Evolutionary conservation across 2,113 vertebrate species (phyloP), one percentile per base, ranked within the genome.

Genomic region (Bubo scandiacus): DNA sequence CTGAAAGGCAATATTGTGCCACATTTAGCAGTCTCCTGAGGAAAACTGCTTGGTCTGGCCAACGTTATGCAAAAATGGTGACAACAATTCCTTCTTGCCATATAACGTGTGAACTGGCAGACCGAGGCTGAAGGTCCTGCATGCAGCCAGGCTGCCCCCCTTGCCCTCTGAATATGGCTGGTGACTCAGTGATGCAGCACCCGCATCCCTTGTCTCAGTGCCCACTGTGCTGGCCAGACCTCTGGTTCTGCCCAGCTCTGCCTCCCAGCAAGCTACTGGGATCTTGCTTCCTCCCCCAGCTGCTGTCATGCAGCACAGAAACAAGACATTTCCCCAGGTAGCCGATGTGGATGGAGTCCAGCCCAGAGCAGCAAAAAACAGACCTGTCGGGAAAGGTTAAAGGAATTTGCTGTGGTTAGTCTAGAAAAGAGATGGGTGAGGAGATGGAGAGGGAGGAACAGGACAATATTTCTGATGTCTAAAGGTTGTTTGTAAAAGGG

Each of bases 51-150:
- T 45, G 23, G 19, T 40, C 40, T 74, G 55, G 61, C 51, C 47
- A 74, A 20, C 2, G 0, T 51, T 68, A 63, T 4, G 18, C 43
- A 59, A 26, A 91, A 91, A 73, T 10, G 23, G n/a, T 74, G 55
- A 29, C 40, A 67, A 21, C 29, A 34, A 14, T 49, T 52, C 72
- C 43, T 80, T 51, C 43, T 80, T 51, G 70, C 66, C 9, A 0
- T 36, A 1, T 26, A 20, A 73, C 0, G 0, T 7, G 9, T 30
- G 55, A 81, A 74, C 52, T 12, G 66, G 25, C 52, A 65, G 68
- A 25, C 20, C 70, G 77, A 87, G 71, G 42, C 73, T 62, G 65
- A 36, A 81, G 63, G 45, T 59, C 57, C 47, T 27, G 36, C 5
- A 0, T 29, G 84, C 59, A 87, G 45, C 23, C 54, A 30, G 42